A percentile compares a stretch with the other conserved stretches of the same genome.
phyloP scores from a whole-genome alignment of 2,888 invertebrate species.

The Agrilus mali region DNA sequence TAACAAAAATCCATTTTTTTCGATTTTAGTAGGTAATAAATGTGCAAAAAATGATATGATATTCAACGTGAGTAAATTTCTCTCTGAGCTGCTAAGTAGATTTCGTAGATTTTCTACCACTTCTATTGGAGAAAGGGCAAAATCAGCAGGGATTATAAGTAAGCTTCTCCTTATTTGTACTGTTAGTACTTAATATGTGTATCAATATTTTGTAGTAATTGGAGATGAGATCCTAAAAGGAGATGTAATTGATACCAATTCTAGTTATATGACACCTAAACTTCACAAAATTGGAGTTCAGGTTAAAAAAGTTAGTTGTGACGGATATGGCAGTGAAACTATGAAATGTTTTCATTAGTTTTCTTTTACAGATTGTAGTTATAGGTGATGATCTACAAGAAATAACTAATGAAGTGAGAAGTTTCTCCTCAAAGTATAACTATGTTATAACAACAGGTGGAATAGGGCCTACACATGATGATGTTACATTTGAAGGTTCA shows the following conservation, averaged over 20 bases:
- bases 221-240: slow-evolving; percentile 71
- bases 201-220: slow-evolving; percentile 44
- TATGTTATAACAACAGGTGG: slow-evolving; percentile 66
- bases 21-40: too few relatives aligned
- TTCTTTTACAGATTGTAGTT: slow-evolving; percentile 44
- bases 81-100: neutral
- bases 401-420: slow-evolving; percentile 49
- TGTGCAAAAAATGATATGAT: too few relatives aligned
- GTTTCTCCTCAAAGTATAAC: slow-evolving; percentile 45
- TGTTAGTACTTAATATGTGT: slow-evolving; percentile 1
- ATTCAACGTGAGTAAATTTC: too few relatives aligned
- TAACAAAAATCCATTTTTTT: neutral
- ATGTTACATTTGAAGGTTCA: slow-evolving; percentile 56
- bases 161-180: slow-evolving; percentile 2
- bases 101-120: slow-evolving; percentile 2
- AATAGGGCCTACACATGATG: slow-evolving; percentile 69
- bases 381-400: slow-evolving; percentile 50
- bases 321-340: slow-evolving; percentile 7
- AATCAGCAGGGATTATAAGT: slow-evolving; percentile 23
- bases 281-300: slow-evolving; percentile 50
- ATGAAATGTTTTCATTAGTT: neutral
- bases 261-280: slow-evolving; percentile 45
- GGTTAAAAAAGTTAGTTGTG: slow-evolving; percentile 38
- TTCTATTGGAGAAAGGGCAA: slow-evolving; percentile 4
- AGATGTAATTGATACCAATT: slow-evolving; percentile 56